Evolutionary conservation across 2,888 invertebrate species (phyloP), one percentile per base, ranked within the genome.

Genomic region (Torymus aiolomorphi): DNA sequence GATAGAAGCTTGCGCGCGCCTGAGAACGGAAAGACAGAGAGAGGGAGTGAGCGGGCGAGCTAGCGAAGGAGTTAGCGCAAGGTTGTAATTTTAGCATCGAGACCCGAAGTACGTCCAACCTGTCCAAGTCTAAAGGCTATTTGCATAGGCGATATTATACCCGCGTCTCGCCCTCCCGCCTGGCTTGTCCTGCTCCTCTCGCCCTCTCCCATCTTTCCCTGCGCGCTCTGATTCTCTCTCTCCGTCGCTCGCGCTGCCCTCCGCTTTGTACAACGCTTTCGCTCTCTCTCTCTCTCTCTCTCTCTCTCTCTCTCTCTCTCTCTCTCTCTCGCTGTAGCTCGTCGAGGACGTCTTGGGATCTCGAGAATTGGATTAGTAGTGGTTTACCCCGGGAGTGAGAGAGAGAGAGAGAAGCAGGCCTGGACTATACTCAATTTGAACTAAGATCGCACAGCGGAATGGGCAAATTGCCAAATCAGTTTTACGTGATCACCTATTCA

Each of bases 401-500:
- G 42, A 42, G 42, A 42, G 42, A 31, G 31, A 3, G 31, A 1
- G 31, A 3, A 8, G 42, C 5, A 42, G 8, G 42, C 89, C 88
- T 88, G 88, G 88, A 89, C 90, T 89, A 88, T 89, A 89, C 89
- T 90, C 89, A 89, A 90, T 90, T 89, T 88, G 88, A 89, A 89
- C 88, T 89, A 88, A 89, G 88, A 89, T 88, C 89, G 88, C 88
- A 85, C 86, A 69, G 84, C 85, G 88, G 87, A 88, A 88, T 87
- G 87, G 88, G 87, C 87, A 86, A 89, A 89, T 90, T 90, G 88
- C 89, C 88, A 90, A 90, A 90, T 90, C 90, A 89, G 89, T 90
- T 90, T 89, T 88, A 90, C 90, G 87, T 89, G 89, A 90, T 90
- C 90, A 90, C 89, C 90, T 89, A 90, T 90, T 90, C 89, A 90